A percentile compares a stretch with the other conserved stretches of the same genome.
Evolutionary conservation across 1,140 invertebrate species (phyloP).

Genomic region (Metaphire vulgaris): DNA sequence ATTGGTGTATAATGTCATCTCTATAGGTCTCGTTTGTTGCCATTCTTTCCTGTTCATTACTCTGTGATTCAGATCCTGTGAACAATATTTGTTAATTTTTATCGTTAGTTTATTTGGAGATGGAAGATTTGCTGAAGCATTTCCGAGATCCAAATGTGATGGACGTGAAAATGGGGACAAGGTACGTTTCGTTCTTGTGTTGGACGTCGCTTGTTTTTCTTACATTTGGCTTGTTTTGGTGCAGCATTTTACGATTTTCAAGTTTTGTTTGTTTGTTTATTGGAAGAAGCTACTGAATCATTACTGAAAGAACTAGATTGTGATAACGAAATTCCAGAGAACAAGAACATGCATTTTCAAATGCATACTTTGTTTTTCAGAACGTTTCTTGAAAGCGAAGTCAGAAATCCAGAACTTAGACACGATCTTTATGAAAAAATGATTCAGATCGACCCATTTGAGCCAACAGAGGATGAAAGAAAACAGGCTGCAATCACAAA

Average conservation of each 20-base stretch:
- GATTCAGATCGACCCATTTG: conserved; percentile 82
- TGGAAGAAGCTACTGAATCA: too few species aligned
- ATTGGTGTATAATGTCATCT: too few species aligned
- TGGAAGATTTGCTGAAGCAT: conserved; percentile 86
- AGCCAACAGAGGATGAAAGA: conserved; percentile 83
- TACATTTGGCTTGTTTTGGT: background rate
- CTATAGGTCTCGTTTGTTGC: too few species aligned
- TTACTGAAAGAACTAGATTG: too few species aligned
- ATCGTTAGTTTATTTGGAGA: conserved; percentile 69
- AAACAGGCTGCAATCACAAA: conserved; percentile 84
- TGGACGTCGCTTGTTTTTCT: too few species aligned
- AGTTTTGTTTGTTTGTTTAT: too few species aligned
- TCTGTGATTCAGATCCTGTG: too few species aligned
- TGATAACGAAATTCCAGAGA: too few species aligned
- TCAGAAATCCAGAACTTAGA: conserved; percentile 61
- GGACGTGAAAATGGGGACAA: conserved; percentile 84
- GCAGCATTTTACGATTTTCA: background rate
- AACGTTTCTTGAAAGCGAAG: conserved; percentile 89
- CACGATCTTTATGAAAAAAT: conserved; percentile 96
- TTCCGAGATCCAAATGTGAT: conserved; percentile 88
- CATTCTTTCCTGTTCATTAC: too few species aligned
- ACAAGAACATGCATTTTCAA: too few species aligned
- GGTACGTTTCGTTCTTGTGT: conserved; percentile 33
- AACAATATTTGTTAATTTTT: too few species aligned
- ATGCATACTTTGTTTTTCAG: conserved; percentile 37